Percentiles rank a stretch among this genome's conserved stretches.
Conservation (phyloP, 2,797 vertebrate species). For the Diplodus puntazzo region DNA sequence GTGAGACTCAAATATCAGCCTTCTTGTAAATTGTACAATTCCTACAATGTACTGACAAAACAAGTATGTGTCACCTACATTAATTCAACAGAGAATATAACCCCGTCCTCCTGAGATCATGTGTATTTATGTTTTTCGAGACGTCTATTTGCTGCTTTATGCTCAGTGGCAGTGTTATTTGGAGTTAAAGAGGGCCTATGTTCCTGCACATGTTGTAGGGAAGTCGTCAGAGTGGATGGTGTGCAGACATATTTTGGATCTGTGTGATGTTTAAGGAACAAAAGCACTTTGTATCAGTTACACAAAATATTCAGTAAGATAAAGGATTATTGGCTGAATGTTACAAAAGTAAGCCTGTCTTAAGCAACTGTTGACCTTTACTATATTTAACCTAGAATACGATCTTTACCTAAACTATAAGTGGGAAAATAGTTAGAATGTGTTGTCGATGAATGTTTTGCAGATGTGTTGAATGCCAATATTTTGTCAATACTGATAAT, state of each 20-base stretch:
- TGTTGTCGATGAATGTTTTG: too few relatives aligned
- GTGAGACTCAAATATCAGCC: too few relatives aligned
- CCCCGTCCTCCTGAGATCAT: too few relatives aligned
- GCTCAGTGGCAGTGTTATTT: too few relatives aligned
- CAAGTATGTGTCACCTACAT: background rate
- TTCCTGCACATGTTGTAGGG: too few relatives aligned
- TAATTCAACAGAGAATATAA: background rate
- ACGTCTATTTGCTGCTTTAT: too few relatives aligned
- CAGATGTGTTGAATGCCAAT: background rate
- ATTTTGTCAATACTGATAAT: too few relatives aligned
- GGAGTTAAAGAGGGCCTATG: too few relatives aligned
- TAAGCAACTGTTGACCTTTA: background rate
- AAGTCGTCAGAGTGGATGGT: too few relatives aligned
- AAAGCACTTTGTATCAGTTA: background rate
- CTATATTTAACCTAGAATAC: background rate
- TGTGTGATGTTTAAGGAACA: background rate
- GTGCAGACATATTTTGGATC: too few relatives aligned
- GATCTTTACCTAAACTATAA: background rate
- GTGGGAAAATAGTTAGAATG: too few relatives aligned
- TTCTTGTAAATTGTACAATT: too few relatives aligned
- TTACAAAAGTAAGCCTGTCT: background rate
- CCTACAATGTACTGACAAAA: background rate
- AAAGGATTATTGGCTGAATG: background rate
- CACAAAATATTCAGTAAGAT: background rate
- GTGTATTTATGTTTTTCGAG: background rate